Conservation (phyloP, 1,140 invertebrate species). For the Polypedilum vanderplanki region DNA sequence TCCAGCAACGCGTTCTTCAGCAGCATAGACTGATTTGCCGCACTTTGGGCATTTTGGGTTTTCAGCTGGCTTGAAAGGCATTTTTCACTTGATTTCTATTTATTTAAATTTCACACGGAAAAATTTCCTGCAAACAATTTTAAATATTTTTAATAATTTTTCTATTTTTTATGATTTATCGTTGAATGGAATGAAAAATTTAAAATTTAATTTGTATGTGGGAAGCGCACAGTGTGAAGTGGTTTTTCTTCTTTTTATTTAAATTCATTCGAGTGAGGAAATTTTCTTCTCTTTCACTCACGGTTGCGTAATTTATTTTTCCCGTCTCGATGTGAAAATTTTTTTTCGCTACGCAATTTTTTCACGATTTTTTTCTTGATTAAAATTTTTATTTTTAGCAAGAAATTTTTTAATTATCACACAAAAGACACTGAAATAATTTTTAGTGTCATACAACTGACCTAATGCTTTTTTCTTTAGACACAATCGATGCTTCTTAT, state of each 20-base stretch:
- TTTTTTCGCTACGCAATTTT: neutral
- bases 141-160: neutral
- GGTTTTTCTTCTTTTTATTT: neutral
- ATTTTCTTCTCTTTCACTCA: neutral
- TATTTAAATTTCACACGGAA: neutral
- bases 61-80: conserved; percentile 96
- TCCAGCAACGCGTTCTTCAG: conserved; percentile 94
- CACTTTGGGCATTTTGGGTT: conserved; percentile 98
- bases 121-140: conserved; percentile 1
- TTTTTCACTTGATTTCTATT: conserved; percentile 48
- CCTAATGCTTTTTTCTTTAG: neutral
- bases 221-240: neutral
- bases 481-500: neutral
- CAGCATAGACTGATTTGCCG: conserved; percentile 96
- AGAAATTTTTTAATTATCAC: neutral
- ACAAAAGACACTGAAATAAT: neutral
- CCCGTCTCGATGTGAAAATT: neutral
- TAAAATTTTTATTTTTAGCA: neutral
- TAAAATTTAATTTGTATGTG: too few species aligned
- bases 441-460: conserved; percentile 1
- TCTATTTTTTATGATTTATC: too few species aligned
- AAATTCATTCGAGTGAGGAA: neutral
- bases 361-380: neutral
- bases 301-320: neutral
- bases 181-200: too few species aligned